Base-by-base conservation (phyloP, 2,797 vertebrate genomes). In the Fistularia commersonii region DNA sequence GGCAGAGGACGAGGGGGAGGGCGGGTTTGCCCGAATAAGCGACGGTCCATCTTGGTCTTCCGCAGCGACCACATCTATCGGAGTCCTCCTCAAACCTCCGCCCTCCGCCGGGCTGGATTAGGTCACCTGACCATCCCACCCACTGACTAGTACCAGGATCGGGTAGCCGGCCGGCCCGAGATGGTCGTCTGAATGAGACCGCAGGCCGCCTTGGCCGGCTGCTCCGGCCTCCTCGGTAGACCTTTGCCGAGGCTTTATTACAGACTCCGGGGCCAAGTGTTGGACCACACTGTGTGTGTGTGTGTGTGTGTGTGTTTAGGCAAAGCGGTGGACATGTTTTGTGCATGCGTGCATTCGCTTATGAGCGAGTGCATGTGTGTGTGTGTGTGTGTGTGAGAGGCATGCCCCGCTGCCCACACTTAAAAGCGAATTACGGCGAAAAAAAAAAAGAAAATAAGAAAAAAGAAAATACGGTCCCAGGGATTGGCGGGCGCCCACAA, bases 121-220 rank as follows among this genome's bases (percentile, higher is more conserved):
- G 75, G 67, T 66, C 60, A 72, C 60, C 61, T 72, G 70, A 81
- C 74, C 82, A 83, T 85, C 87, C 86, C 87, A 89, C 87, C 88
- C 86, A 88, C 85, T 67, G 79, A 74, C 82, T 80, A 64, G 71
- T 66, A 41, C 64, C 55, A 74, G 76, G 83, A 76, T 73, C 42
- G 66, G 83, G 67, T 41, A 61, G 64, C 76, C 75, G 84, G 71
- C 71, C 36, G 55, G 53, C 74, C 65, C 64, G 57, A 76, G 70
- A 76, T 65, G 82, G 81, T 83, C 77, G 85, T 87, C 86, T 86
- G 84, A 81, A 84, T 85, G 83, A 77, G 82, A 88, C 86, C 86
- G 51, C 87, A 87, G 74, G 81, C 78, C 64, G 50, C 75, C 77
- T 80, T 87, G 81, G 85, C 81, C 64, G 71, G 57, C 74, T 80